phyloP scores from a whole-genome alignment of 1,140 invertebrate genomes.

The Euwallacea fornicatus region DNA sequence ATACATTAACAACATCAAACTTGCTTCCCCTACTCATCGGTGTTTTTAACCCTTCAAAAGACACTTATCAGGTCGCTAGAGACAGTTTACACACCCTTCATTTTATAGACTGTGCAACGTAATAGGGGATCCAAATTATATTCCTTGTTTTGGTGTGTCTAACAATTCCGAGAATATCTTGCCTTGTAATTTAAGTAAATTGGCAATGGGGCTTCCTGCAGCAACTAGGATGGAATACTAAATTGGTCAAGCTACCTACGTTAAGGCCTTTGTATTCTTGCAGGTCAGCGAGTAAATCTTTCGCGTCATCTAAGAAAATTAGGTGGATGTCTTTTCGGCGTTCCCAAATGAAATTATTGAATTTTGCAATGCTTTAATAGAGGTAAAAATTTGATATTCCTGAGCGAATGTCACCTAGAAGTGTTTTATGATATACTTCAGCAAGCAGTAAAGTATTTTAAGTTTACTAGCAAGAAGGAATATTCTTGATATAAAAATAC shows the following conservation, averaged over 20 bases:
- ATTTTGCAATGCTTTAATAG: too few relatives aligned
- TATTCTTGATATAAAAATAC: not conserved
- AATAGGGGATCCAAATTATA: not conserved
- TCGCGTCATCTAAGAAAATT: not conserved
- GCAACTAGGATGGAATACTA: slow-evolving; percentile 1
- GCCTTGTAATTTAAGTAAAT: slow-evolving; percentile 1
- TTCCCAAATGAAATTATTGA: too few relatives aligned
- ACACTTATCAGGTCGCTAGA: not conserved
- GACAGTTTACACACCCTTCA: slow-evolving; percentile 4
- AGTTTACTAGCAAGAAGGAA: too few relatives aligned
- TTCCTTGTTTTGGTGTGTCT: not conserved
- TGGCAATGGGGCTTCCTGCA: not conserved
- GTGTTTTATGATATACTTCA: too few relatives aligned
- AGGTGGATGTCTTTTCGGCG: too few relatives aligned
- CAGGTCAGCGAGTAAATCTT: not conserved
- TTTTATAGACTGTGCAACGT: not conserved
- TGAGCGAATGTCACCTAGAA: too few relatives aligned
- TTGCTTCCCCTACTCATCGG: too few relatives aligned
- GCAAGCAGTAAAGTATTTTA: too few relatives aligned
- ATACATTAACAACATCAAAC: too few relatives aligned
- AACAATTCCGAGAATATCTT: not conserved
- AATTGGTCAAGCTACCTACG: not conserved
- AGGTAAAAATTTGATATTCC: too few relatives aligned
- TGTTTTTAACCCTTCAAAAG: too few relatives aligned
- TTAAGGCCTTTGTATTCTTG: not conserved